Evolutionary conservation across 2,113 vertebrate genomes (phyloP), one percentile per base, ranked within the genome.

Genomic region (Brachyhypopomus gauderio): DNA sequence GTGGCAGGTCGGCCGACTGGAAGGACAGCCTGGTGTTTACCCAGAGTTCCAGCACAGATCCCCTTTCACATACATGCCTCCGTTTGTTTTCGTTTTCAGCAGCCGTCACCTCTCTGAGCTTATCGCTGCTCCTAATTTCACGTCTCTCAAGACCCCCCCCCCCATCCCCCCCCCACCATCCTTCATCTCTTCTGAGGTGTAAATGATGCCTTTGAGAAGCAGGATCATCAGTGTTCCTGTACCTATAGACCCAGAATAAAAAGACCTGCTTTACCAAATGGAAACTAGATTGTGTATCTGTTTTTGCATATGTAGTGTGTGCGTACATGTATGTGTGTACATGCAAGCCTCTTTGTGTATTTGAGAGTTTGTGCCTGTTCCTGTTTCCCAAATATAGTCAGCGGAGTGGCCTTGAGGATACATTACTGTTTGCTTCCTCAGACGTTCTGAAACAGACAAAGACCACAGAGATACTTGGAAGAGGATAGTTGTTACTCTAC

Each of bases 21-120:
- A 78, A 77, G 58, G 66, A 84, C 76, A 66, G 67, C 79, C 36
- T 70, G 30, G 59, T 84, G 79, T 85, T 87, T 86, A 84, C 78
- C 75, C 27, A 58, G 78, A 56, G 72, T 79, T 84, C 79, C 71
- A 66, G 77, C 38, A 62, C 78, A 74, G 82, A 87, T 86, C 84
- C 71, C 72, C 84, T 87, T 88, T 87, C 75, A 84, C 82, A 55
- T 22, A 71, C 48, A 72, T 71, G 67, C 55, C 64, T 66, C 58
- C 30, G 75, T 81, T 81, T 87, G 84, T 87, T 87, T 87, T 86
- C 67, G 77, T 84, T 87, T 69, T 64, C 84, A 27, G 30, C 69
- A 76, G 45, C 67, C 60, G 67, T 80, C 79, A 82, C 77, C 72
- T 76, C 20, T 72, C 45, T 63, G 69, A 70, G 67, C 75, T 73